Base-by-base conservation (phyloP, 2,888 invertebrate genomes). In the Drosophila nr. perissopoda region DNA sequence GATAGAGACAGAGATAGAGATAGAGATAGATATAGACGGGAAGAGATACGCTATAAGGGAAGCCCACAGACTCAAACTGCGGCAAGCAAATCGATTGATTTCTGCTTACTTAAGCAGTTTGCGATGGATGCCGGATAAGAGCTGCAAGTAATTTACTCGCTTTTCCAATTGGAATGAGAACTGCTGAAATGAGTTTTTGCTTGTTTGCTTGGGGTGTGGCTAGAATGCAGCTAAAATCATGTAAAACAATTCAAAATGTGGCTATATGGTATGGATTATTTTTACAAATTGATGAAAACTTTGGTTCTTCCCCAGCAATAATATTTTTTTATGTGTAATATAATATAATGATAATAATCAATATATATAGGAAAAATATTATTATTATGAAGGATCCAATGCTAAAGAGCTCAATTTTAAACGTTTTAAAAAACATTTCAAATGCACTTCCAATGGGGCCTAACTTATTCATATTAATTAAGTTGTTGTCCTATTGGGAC, bases 71-170 rank as follows among this genome's bases (percentile, higher is more conserved):
- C 36, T 18, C 13, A 13, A 52, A 52, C 16, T 52, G 4, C 46
- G 67, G 63, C 66, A 60, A 58, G 69, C 67, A 76, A 83, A 86
- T 89, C 86, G 86, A 86, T 86, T 86, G 89, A 86, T 89, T 86
- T 89, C 70, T 89, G 89, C 89, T 89, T 82, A 68, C 79, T 62
- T 75, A 79, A 83, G 84, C 89, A 82, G 60, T 85, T 85, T 75
- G 73, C 81, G 42, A 66, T 61, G 49, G 79, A 68, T 64, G 56
- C 56, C 62, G 74, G 65, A 60, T 38, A 65, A 56, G 40, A 53
- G 53, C 64, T 31, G 56, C 70, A 71, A 83, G 89, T 81, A 86
- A 88, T 85, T 88, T 83, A 73, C 87, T 62, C 34, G 4, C 16
- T 33, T 31, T 21, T 27, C 29, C 46, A 48, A 61, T 42, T 49